phyloP scores from a whole-genome alignment of 2,888 invertebrate genomes.

The Pyrgus malvae region DNA sequence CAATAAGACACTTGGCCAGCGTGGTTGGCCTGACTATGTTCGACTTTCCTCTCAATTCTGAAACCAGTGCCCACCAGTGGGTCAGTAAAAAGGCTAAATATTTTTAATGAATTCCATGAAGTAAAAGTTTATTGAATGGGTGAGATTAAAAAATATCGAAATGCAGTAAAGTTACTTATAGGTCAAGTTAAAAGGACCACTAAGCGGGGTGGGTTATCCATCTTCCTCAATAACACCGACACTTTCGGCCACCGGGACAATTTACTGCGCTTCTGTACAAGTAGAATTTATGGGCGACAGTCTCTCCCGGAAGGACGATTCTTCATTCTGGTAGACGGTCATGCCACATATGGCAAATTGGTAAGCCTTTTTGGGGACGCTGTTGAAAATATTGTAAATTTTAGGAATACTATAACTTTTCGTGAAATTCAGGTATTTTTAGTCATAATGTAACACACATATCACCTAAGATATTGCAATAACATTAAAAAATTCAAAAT shows the following conservation, averaged over 20 bases:
- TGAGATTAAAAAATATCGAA: neutral
- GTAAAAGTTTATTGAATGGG: too few relatives aligned
- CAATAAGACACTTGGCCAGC: too few relatives aligned
- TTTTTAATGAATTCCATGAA: too few relatives aligned
- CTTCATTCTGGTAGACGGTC: conserved; percentile 33
- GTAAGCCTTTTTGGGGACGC: conserved; percentile 9
- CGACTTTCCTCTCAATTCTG: too few relatives aligned
- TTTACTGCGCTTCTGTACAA: conserved; percentile 42
- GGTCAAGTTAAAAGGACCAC: conserved; percentile 5
- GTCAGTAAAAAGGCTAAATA: too few relatives aligned
- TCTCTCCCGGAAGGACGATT: conserved; percentile 43
- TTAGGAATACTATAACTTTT: too few relatives aligned
- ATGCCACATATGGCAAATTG: conserved; percentile 33
- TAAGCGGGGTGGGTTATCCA: conserved; percentile 11
- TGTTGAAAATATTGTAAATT: conserved; percentile 4
- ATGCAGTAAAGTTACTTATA: neutral
- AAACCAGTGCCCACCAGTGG: too few relatives aligned
- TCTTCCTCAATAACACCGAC: conserved; percentile 38
- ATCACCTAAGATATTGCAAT: too few relatives aligned
- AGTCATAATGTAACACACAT: too few relatives aligned
- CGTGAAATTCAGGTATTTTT: too few relatives aligned
- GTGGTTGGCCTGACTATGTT: too few relatives aligned
- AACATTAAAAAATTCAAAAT: too few relatives aligned
- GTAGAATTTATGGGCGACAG: conserved; percentile 47
- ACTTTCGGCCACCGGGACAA: conserved; percentile 36